A percentile compares a stretch with the other conserved stretches of the same genome.
phyloP scores from a whole-genome alignment of 2,888 invertebrate species.

The Caenorhabditis imperialis region DNA sequence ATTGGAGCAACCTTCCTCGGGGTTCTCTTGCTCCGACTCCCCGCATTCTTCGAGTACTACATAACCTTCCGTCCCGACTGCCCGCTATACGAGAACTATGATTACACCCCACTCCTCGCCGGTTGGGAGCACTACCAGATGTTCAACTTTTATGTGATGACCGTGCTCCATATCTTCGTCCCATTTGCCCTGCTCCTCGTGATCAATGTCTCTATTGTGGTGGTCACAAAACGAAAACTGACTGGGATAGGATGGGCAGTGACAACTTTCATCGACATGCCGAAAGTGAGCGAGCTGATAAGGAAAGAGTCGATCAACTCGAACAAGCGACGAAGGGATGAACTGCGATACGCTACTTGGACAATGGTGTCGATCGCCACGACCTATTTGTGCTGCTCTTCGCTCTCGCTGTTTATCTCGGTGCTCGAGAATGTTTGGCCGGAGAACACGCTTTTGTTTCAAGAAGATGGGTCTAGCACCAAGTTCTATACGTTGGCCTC shows the following conservation, averaged over 20 bases:
- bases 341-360: constrained; percentile 70
- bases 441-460: constrained; percentile 63
- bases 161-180: constrained; percentile 67
- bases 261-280: constrained; percentile 68
- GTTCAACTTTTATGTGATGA: constrained; percentile 73
- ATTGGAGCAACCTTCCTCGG: constrained; percentile 55
- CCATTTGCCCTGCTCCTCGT: constrained; percentile 67
- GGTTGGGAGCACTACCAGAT: constrained; percentile 65
- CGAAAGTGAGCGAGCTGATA: constrained; percentile 68
- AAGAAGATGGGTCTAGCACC: constrained; percentile 71
- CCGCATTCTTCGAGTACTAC: constrained; percentile 72
- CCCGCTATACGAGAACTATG: constrained; percentile 66
- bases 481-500: constrained; percentile 71
- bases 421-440: constrained; percentile 69
- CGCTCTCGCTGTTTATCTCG: constrained; percentile 70
- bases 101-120: constrained; percentile 66
- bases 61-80: constrained; percentile 66
- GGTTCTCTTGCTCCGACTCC: constrained; percentile 61
- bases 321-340: constrained; percentile 63
- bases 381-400: constrained; percentile 71
- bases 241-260: constrained; percentile 65
- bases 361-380: constrained; percentile 73
- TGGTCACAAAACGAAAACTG: constrained; percentile 64
- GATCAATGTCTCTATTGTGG: constrained; percentile 70
- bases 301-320: constrained; percentile 69